These are phyloP conservation scores for Lithosia quadra DNA, from an alignment of 2,888 invertebrate species.

Conservation along the genomic window DNA sequence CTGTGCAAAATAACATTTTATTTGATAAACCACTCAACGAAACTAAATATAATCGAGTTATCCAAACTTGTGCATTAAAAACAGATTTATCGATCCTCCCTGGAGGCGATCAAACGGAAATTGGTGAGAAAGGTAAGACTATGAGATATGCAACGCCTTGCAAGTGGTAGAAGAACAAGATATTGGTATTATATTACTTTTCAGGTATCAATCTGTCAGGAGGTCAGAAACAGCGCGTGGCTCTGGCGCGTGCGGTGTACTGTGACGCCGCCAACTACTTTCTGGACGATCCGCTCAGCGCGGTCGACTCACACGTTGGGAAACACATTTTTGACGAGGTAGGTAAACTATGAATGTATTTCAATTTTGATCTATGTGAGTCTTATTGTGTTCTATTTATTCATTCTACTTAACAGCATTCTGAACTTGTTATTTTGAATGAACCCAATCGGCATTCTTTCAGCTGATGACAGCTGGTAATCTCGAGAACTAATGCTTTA, in stretches of 20 bases:
- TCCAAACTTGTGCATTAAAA: slow-evolving; percentile 96
- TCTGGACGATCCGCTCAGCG: slow-evolving; percentile 97
- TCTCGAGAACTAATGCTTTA: neutral
- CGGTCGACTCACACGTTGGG: slow-evolving; percentile 98
- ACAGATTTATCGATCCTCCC: slow-evolving; percentile 97
- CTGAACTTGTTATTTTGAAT: too few relatives aligned
- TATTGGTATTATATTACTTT: neutral
- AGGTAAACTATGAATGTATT: slow-evolving; percentile 4
- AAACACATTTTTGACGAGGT: slow-evolving; percentile 98
- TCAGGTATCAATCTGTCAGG: slow-evolving; percentile 93
- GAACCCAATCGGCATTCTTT: too few relatives aligned
- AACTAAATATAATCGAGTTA: slow-evolving; percentile 91
- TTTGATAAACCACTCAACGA: slow-evolving; percentile 93
- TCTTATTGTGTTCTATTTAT: too few relatives aligned
- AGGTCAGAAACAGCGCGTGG: slow-evolving; percentile 96
- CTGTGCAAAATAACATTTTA: slow-evolving; percentile 96
- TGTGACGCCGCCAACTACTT: slow-evolving; percentile 95
- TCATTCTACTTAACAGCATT: too few relatives aligned
- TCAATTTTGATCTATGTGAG: too few relatives aligned
- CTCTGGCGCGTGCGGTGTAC: slow-evolving; percentile 96
- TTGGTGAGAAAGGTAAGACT: slow-evolving; percentile 95
- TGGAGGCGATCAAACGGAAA: slow-evolving; percentile 98
- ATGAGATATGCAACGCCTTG: neutral
- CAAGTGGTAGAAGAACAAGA: neutral
- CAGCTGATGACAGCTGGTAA: neutral